phyloP scores from a whole-genome alignment of 1,140 invertebrate species.

The Cotesia typhae region DNA sequence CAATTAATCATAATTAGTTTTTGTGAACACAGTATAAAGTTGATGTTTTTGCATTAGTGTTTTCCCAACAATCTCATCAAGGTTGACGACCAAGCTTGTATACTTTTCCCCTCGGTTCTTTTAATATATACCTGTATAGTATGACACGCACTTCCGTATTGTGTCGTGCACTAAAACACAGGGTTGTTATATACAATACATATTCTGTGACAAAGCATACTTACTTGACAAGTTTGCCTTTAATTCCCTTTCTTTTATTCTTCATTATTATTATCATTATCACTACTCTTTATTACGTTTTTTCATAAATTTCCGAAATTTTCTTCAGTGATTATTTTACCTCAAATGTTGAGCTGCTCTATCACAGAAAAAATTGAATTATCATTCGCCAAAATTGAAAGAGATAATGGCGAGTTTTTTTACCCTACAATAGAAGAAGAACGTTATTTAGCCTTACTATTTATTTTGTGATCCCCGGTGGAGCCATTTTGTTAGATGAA shows the following conservation, averaged over 20 bases:
- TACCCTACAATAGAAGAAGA: constrained; percentile 3
- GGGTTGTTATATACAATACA: not conserved
- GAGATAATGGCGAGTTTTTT: not conserved
- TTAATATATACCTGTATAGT: constrained; percentile 4
- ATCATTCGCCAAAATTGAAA: not conserved
- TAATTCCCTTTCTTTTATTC: constrained; percentile 4
- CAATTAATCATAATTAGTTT: constrained; percentile 7
- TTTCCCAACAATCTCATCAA: constrained; percentile 16
- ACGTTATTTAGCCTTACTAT: constrained; percentile 5
- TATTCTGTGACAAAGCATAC: not conserved
- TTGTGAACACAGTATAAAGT: not conserved
- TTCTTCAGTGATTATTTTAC: no score
- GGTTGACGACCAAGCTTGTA: constrained; percentile 8
- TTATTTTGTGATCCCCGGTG: not conserved
- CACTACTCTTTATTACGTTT: not conserved
- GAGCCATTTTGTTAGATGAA: not conserved
- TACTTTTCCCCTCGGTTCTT: not conserved
- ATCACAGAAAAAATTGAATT: no score
- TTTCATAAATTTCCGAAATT: no score
- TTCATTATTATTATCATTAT: constrained; percentile 6
- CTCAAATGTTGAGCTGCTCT: no score
- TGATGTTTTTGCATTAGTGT: constrained; percentile 4
- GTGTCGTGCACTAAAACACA: constrained; percentile 5
- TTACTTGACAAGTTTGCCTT: not conserved
- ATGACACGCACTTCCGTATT: constrained; percentile 30